Evolutionary conservation across 2,113 vertebrate species (phyloP).

Genomic region (Danio rerio): DNA sequence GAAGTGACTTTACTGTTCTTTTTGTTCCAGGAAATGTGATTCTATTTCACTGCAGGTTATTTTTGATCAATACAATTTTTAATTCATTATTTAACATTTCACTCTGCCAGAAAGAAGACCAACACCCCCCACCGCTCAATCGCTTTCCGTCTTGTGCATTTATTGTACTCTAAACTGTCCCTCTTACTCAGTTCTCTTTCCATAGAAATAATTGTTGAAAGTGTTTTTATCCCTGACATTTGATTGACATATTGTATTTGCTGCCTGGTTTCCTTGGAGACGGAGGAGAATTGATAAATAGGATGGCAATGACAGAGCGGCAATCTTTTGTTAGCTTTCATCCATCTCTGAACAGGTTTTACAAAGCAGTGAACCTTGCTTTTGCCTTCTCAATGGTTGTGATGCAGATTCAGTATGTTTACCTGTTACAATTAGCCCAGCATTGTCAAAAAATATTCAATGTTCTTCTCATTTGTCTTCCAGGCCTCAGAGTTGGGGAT

Average conservation of each 20-base stretch:
- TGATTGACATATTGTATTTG: conserved; percentile 37
- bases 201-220: conserved; percentile 28
- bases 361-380: conserved; percentile 18
- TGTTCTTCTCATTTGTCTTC: conserved; percentile 53
- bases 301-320: conserved; percentile 24
- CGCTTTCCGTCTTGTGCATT: not conserved
- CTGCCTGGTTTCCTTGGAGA: conserved; percentile 49
- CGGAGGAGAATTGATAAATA: conserved; percentile 39
- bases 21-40: conserved; percentile 25
- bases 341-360: conserved; percentile 11
- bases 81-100: conserved; percentile 6
- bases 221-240: conserved; percentile 35
- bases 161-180: conserved; percentile 1
- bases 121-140: not conserved
- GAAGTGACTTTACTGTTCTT: conserved; percentile 1
- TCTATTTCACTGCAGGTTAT: not conserved
- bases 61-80: conserved; percentile 22
- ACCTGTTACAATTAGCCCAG: not conserved
- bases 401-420: conserved; percentile 9
- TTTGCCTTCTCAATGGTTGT: not conserved
- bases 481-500: conserved; percentile 97
- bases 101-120: not conserved
- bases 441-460: conserved; percentile 8
- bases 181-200: conserved; percentile 19
- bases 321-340: conserved; percentile 38